phyloP scores from a whole-genome alignment of 2,888 invertebrate genomes.

The Encarsia formosa region DNA sequence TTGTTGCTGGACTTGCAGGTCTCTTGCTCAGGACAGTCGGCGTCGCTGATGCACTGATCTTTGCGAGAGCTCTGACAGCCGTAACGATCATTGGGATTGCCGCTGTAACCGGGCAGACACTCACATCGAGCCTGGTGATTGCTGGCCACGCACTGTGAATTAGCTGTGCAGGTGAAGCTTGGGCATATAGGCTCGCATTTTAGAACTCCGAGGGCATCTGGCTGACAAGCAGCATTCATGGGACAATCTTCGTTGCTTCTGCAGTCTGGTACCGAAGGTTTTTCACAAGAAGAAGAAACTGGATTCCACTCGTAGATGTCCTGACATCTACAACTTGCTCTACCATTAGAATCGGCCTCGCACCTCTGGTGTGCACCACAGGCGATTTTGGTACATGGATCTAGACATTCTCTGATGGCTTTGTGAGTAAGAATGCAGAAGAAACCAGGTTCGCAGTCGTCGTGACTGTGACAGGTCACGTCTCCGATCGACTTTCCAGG shows the following conservation, averaged over 20 bases:
- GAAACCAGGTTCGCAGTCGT: conserved; percentile 68
- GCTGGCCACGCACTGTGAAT: conserved; percentile 74
- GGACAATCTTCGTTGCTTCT: conserved; percentile 67
- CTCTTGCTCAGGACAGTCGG: conserved; percentile 79
- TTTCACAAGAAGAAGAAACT: conserved; percentile 74
- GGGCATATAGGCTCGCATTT: conserved; percentile 77
- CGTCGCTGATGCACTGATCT: conserved; percentile 74
- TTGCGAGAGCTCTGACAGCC: conserved; percentile 74
- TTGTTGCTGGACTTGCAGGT: conserved; percentile 63
- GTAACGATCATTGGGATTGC: conserved; percentile 84
- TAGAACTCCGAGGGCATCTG: conserved; percentile 80
- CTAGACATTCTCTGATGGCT: too few relatives aligned
- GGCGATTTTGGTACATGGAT: conserved; percentile 75
- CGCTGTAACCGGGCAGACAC: conserved; percentile 77
- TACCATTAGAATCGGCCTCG: conserved; percentile 61
- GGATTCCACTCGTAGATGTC: conserved; percentile 81
- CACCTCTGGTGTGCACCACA: conserved; percentile 83
- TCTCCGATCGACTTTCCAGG: conserved; percentile 59
- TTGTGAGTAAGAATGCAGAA: conserved; percentile 64
- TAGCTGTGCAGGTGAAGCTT: conserved; percentile 78
- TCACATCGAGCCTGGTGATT: conserved; percentile 76
- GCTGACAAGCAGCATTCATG: conserved; percentile 67
- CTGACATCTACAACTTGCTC: conserved; percentile 76
- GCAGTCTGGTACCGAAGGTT: conserved; percentile 83
- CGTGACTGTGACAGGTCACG: conserved; percentile 63